These are phyloP conservation scores for Pavo muticus DNA, from an alignment of 2,113 vertebrate species.

Conservation along the genomic window DNA sequence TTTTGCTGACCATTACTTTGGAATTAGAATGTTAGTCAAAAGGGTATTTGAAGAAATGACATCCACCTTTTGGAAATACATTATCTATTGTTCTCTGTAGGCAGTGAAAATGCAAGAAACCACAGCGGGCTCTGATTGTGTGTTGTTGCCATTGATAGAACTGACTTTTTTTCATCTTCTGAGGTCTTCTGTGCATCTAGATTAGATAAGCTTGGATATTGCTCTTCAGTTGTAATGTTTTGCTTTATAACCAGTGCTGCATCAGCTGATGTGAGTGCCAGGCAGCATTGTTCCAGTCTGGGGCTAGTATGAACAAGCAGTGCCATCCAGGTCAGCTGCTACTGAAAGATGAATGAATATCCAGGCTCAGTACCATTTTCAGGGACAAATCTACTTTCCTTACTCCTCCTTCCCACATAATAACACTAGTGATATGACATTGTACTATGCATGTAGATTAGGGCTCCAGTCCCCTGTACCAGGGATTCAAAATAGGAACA, in stretches of 20 bases:
- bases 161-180: background rate
- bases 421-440: background rate
- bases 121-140: background rate
- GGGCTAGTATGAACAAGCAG: background rate
- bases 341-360: background rate
- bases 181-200: background rate
- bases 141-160: background rate
- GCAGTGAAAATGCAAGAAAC: background rate
- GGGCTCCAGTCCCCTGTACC: background rate
- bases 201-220: background rate
- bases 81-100: background rate
- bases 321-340: background rate
- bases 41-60: background rate
- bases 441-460: background rate
- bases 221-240: background rate
- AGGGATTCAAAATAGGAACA: background rate
- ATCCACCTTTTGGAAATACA: background rate
- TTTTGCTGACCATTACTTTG: background rate
- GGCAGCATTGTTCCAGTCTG: accelerated
- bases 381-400: background rate
- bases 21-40: background rate
- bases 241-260: background rate
- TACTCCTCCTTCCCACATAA: accelerated
- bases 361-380: background rate
- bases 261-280: background rate